Evolutionary conservation across 2,888 invertebrate species (phyloP).

Genomic region (Onthophagus sagittarius): DNA sequence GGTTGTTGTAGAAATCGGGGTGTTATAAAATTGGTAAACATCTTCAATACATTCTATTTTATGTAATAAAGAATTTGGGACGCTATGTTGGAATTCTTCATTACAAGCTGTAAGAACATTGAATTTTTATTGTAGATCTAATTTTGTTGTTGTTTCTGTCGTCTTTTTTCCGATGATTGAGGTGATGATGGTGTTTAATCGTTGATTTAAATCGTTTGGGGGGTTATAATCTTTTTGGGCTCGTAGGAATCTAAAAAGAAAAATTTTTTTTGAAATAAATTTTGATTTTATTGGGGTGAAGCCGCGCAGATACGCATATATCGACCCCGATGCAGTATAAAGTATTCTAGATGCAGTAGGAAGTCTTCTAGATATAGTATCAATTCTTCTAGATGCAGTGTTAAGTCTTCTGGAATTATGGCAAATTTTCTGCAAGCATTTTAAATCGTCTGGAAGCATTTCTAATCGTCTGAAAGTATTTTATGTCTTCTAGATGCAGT

Average conservation of each 20-base stretch:
- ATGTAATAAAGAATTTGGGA: slow-evolving; percentile 81
- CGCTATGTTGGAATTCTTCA: slow-evolving; percentile 66
- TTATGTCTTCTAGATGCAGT: too few species aligned
- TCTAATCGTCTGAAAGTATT: too few species aligned
- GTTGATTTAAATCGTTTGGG: slow-evolving; percentile 59
- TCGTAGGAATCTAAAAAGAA: slow-evolving; percentile 66
- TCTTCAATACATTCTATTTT: slow-evolving; percentile 72
- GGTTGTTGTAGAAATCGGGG: slow-evolving; percentile 64
- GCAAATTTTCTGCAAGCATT: too few species aligned
- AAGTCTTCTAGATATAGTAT: too few species aligned
- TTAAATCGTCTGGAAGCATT: too few species aligned
- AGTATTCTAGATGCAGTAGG: too few species aligned
- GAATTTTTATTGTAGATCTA: slow-evolving; percentile 61
- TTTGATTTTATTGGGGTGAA: too few species aligned
- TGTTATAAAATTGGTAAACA: slow-evolving; percentile 67
- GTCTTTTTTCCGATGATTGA: slow-evolving; percentile 52
- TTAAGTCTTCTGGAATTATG: too few species aligned
- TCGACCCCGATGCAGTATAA: too few species aligned
- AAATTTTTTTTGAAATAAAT: too few species aligned
- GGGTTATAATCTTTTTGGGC: slow-evolving; percentile 71
- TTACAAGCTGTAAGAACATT: slow-evolving; percentile 63
- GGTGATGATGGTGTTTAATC: slow-evolving; percentile 59
- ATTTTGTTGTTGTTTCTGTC: slow-evolving; percentile 45
- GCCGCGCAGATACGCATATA: too few species aligned
- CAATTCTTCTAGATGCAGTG: too few species aligned